A percentile compares a stretch with the other conserved stretches of the same genome.
Conservation (phyloP, 2,888 invertebrate genomes). For the Eubasilissa splendida region DNA sequence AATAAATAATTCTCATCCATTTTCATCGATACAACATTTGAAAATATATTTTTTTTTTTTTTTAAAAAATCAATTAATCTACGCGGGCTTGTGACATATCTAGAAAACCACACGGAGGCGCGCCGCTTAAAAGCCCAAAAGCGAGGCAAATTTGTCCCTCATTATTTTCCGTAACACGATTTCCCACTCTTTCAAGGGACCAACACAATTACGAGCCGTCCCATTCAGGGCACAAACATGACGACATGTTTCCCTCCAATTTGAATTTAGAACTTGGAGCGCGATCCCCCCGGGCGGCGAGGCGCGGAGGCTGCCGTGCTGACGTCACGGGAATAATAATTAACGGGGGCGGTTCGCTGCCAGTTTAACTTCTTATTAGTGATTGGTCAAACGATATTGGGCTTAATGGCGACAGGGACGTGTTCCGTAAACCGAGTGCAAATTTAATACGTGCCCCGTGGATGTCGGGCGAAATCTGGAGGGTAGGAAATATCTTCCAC, state of each 20-base stretch:
- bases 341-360: background rate
- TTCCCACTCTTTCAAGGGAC: background rate
- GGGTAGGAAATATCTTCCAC: no score
- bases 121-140: no score
- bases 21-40: no score
- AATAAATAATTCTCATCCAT: no score
- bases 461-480: no score
- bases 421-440: no score
- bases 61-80: no score
- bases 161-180: background rate
- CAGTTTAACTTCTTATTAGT: constrained; percentile 2
- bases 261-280: constrained; percentile 14
- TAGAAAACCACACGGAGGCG: no score
- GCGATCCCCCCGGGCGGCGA: constrained; percentile 10
- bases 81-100: no score
- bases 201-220: constrained; percentile 1
- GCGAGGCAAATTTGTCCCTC: background rate
- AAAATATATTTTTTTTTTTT: no score
- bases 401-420: background rate
- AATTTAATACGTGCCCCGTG: no score
- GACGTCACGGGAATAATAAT: constrained; percentile 26
- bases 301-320: background rate
- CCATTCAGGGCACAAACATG: constrained; percentile 25
- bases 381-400: background rate
- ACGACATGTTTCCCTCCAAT: constrained; percentile 32